Conservation (phyloP, 2,113 vertebrate genomes). For the Bos javanicus region DNA sequence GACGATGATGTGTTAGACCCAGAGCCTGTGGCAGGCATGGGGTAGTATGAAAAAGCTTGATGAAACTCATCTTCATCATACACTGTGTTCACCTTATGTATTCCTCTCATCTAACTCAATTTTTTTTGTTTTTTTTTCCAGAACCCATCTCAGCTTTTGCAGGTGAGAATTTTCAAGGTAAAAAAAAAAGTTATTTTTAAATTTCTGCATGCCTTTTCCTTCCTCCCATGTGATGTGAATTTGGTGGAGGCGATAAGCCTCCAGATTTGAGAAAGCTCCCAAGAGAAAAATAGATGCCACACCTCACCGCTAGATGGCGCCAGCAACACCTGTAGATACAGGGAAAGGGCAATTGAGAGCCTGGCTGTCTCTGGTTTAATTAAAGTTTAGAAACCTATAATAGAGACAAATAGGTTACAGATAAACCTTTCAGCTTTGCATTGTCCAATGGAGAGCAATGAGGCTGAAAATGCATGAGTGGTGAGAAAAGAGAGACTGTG, state of each 20-base stretch:
- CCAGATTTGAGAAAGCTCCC: constrained; percentile 39
- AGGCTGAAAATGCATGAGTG: constrained; percentile 61
- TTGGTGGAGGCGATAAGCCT: background rate
- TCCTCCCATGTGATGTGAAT: constrained; percentile 38
- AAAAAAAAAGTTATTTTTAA: constrained; percentile 46
- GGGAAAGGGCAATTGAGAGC: constrained; percentile 32
- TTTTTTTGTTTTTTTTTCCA: constrained; percentile 67
- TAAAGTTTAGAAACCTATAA: constrained; percentile 66
- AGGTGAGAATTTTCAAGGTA: constrained; percentile 90
- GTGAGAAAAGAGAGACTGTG: constrained; percentile 55
- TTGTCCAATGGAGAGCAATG: constrained; percentile 64
- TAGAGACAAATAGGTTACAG: constrained; percentile 71
- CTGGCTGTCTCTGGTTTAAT: constrained; percentile 49
- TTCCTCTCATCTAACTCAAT: constrained; percentile 31
- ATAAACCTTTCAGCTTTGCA: constrained; percentile 62
- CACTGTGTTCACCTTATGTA: background rate
- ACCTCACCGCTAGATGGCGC: constrained; percentile 67
- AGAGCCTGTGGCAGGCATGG: background rate
- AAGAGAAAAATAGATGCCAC: constrained; percentile 52
- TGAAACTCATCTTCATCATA: background rate
- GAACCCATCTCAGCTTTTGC: constrained; percentile 94
- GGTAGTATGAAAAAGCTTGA: background rate
- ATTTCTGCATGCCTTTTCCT: constrained; percentile 61
- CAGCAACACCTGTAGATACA: constrained; percentile 44
- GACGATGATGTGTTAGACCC: background rate